Evolutionary conservation across 1,140 invertebrate species (phyloP).

Genomic region (Metaphire vulgaris): DNA sequence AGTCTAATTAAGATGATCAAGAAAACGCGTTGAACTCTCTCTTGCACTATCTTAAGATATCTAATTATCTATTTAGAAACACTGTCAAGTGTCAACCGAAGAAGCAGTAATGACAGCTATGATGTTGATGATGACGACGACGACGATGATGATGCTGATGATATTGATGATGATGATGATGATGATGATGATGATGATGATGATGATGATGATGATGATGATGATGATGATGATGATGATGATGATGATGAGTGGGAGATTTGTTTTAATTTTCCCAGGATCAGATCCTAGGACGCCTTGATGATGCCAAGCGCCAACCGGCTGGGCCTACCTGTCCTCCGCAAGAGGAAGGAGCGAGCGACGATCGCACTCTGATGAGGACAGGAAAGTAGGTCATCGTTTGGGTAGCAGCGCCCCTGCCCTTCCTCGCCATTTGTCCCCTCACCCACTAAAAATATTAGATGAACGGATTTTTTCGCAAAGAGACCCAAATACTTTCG

Average conservation of each 20-base stretch:
- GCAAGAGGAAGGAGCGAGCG: constrained; percentile 17
- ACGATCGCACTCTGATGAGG: constrained; percentile 24
- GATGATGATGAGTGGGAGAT: no score
- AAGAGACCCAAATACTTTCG: no score
- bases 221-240: constrained; percentile 7
- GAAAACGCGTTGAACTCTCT: no score
- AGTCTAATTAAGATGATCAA: no score
- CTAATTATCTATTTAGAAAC: no score
- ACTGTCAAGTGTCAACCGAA: constrained; percentile 94
- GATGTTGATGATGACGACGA: constrained; percentile 37
- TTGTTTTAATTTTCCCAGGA: no score
- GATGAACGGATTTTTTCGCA: no score
- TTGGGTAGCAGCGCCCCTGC: no score
- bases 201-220: constrained; percentile 12
- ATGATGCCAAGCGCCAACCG: constrained; percentile 13
- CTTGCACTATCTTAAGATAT: no score
- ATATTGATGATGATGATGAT: constrained; percentile 8
- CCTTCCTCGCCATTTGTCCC: no score
- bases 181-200: constrained; percentile 13
- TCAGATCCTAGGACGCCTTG: constrained; percentile 1
- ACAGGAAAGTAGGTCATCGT: constrained; percentile 30
- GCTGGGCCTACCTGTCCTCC: constrained; percentile 3
- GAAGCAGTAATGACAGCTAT: constrained; percentile 59
- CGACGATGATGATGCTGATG: no score
- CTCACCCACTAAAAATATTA: no score